These are phyloP conservation scores for Orycteropus afer DNA, from an alignment of 2,113 vertebrate species.

Conservation along the genomic window DNA sequence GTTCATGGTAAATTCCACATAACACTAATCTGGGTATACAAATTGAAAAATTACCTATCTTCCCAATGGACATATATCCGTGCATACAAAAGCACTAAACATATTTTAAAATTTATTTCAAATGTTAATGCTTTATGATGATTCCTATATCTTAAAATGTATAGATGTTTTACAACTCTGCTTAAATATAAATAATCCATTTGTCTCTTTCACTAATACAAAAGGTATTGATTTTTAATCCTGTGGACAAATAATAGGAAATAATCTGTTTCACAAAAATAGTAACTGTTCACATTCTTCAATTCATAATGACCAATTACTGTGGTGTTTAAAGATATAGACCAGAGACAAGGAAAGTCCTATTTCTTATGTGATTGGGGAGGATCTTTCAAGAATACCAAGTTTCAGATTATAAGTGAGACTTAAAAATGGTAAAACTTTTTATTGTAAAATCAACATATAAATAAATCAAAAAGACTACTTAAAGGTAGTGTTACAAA, in stretches of 20 bases:
- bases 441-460: neutral
- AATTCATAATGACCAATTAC: neutral
- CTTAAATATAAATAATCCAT: conserved; percentile 60
- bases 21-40: neutral
- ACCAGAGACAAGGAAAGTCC: neutral
- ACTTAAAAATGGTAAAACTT: neutral
- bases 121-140: conserved; percentile 29
- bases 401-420: conserved; percentile 1
- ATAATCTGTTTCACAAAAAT: neutral
- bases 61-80: neutral
- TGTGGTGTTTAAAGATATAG: neutral
- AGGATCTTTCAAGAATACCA: conserved; percentile 14
- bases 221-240: conserved; percentile 37
- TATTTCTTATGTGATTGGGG: neutral
- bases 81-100: conserved; percentile 7
- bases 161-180: neutral
- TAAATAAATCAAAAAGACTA: conserved; percentile 1
- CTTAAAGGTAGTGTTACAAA: neutral
- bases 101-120: conserved; percentile 54
- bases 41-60: conserved; percentile 18
- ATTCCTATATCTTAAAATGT: conserved; percentile 53
- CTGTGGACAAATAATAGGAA: neutral
- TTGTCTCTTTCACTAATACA: neutral
- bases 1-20: neutral
- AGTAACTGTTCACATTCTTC: neutral